These are phyloP conservation scores for Chrysogorgia sp. DNA, from an alignment of 92 coral and sea anemone species.

Conservation along the genomic window DNA sequence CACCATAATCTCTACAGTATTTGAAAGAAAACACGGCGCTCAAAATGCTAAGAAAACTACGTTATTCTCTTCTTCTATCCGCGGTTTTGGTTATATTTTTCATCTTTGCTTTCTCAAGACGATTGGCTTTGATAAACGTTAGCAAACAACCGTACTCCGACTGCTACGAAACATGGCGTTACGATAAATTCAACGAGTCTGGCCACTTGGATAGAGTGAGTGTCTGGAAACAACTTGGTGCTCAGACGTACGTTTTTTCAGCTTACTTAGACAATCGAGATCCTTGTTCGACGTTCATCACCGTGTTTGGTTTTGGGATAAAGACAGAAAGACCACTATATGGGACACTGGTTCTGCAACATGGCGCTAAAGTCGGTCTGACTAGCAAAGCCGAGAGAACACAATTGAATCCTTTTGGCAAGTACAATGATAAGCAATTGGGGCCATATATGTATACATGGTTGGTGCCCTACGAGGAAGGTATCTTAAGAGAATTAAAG, in stretches of 20 bases:
- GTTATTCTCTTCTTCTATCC: no score
- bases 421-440: not conserved
- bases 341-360: conserved; percentile 10
- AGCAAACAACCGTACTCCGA: no score
- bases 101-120: no score
- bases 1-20: no score
- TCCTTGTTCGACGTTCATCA: not conserved
- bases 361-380: not conserved
- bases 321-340: conserved; percentile 1
- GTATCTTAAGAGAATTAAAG: not conserved
- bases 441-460: conserved; percentile 22
- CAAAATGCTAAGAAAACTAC: no score
- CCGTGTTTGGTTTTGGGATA: conserved; percentile 21
- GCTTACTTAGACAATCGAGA: conserved; percentile 24
- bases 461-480: not conserved
- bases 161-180: no score
- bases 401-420: conserved; percentile 3
- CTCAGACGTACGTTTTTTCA: not conserved
- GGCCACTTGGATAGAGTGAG: conserved; percentile 3
- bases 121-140: no score
- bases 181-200: not conserved
- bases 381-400: not conserved
- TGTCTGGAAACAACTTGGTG: conserved; percentile 8
- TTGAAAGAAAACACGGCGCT: no score
- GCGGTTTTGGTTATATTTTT: no score